These are phyloP conservation scores for Lithobates sylvaticus DNA, from an alignment of 2,797 vertebrate species.

Conservation along the genomic window DNA sequence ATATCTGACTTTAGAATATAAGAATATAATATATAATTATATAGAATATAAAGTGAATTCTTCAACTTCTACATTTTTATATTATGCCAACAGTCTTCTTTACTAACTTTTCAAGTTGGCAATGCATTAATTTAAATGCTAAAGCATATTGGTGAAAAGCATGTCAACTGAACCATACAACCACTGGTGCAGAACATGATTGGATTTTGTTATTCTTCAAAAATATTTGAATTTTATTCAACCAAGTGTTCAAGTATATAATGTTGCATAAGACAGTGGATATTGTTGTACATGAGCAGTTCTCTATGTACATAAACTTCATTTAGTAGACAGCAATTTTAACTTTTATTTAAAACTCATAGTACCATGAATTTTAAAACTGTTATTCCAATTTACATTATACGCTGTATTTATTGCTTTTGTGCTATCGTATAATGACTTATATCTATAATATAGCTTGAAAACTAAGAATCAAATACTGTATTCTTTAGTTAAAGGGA, in stretches of 20 bases:
- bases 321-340: slow-evolving; percentile 3
- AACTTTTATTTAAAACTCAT: slow-evolving; percentile 1
- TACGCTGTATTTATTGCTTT: not conserved
- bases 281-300: slow-evolving; percentile 36
- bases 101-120: too few relatives aligned
- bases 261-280: not conserved
- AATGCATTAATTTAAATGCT: slow-evolving; percentile 2
- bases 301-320: not conserved
- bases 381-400: slow-evolving; percentile 7
- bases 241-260: slow-evolving; percentile 24
- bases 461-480: not conserved
- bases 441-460: not conserved
- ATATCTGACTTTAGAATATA: too few relatives aligned
- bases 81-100: too few relatives aligned
- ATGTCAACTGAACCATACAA: slow-evolving; percentile 18
- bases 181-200: slow-evolving; percentile 33
- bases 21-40: too few relatives aligned
- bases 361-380: not conserved
- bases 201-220: slow-evolving; percentile 52
- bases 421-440: not conserved
- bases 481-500: too few relatives aligned
- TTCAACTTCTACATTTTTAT: too few relatives aligned
- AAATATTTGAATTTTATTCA: slow-evolving; percentile 29
- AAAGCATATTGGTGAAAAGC: slow-evolving; percentile 19
- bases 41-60: too few relatives aligned